These are phyloP conservation scores for Frieseomelitta varia DNA, from an alignment of 1,140 invertebrate genomes.

Conservation along the genomic window DNA sequence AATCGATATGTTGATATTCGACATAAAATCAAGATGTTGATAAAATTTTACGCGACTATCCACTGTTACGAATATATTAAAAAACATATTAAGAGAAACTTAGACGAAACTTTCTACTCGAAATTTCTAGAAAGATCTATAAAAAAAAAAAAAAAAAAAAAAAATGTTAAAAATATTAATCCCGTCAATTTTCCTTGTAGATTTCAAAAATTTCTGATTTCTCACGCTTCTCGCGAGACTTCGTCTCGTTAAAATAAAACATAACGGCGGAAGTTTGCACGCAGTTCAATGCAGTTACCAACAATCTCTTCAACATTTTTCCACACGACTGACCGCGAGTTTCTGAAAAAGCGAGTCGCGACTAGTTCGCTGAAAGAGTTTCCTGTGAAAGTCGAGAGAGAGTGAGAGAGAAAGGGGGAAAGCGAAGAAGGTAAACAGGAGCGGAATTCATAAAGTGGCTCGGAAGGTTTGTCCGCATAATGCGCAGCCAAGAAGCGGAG, in stretches of 20 bases:
- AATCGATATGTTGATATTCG: too few relatives aligned
- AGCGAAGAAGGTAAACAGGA: slow-evolving; percentile 7
- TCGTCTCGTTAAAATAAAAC: background rate
- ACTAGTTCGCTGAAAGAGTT: background rate
- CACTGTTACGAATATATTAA: too few relatives aligned
- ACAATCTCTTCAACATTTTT: background rate
- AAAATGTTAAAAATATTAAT: background rate
- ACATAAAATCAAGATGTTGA: too few relatives aligned
- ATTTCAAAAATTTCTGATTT: background rate
- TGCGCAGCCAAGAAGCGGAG: slow-evolving; percentile 48
- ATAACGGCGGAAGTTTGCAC: background rate
- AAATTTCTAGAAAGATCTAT: too few relatives aligned
- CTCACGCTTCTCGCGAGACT: background rate
- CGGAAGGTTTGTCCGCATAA: slow-evolving; percentile 55
- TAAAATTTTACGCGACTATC: too few relatives aligned
- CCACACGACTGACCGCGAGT: background rate
- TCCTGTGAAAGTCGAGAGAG: background rate
- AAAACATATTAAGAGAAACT: too few relatives aligned
- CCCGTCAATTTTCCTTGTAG: background rate
- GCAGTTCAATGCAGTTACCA: background rate
- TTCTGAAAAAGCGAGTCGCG: background rate
- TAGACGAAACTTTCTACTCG: too few relatives aligned
- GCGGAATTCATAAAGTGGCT: slow-evolving; percentile 59
- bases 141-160: too few relatives aligned
- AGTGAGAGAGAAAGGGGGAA: too few relatives aligned